Evolutionary conservation across 2,113 vertebrate species (phyloP).

Genomic region (Chelonoidis abingdonii): DNA sequence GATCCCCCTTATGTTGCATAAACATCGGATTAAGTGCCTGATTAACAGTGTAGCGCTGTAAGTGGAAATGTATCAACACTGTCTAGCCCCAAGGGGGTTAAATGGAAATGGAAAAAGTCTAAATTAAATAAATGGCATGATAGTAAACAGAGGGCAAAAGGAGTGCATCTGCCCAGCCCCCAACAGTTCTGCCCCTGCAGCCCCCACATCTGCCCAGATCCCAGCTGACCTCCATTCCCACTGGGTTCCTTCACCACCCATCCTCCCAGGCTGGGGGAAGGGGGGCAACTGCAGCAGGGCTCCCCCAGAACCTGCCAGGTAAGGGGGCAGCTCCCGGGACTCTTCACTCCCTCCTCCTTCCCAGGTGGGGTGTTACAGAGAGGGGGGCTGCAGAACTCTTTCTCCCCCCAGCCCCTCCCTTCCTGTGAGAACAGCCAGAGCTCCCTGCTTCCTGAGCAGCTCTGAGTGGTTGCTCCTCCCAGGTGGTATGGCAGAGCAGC

Average conservation of each 20-base stretch:
- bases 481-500: background rate
- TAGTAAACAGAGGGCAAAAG: background rate
- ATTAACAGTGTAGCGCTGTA: background rate
- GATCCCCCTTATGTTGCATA: background rate
- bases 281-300: background rate
- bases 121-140: background rate
- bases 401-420: background rate
- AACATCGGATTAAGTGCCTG: background rate
- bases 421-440: background rate
- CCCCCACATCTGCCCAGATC: no score
- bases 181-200: no score
- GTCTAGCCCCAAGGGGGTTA: background rate
- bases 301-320: background rate
- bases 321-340: background rate
- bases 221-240: background rate
- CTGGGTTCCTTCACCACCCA: no score
- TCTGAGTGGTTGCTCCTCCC: background rate
- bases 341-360: background rate
- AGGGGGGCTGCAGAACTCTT: background rate
- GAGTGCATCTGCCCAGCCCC: no score
- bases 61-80: background rate
- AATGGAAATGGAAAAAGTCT: background rate
- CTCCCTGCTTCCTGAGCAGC: background rate
- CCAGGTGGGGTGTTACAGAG: background rate
- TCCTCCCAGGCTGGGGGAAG: no score